Evolutionary conservation across 2,797 vertebrate species (phyloP).

Genomic region (Peromyscus nudipes): DNA sequence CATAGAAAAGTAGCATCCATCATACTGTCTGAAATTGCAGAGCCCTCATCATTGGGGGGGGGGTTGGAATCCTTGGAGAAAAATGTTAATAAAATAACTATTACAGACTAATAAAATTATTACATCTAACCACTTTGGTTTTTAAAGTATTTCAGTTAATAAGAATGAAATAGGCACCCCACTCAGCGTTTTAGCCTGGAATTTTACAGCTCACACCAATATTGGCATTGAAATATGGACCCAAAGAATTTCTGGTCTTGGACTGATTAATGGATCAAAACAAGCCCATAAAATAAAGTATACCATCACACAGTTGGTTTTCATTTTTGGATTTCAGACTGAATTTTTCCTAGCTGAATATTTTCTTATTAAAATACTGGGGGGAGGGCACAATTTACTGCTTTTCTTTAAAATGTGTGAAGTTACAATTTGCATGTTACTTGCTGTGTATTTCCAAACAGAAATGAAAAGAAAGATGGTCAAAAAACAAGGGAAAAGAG

Average conservation of each 20-base stretch:
- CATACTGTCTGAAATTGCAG: conserved; percentile 96
- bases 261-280: conserved; percentile 81
- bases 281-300: conserved; percentile 81
- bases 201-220: conserved; percentile 73
- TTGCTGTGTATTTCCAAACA: not conserved
- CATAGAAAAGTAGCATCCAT: conserved; percentile 99
- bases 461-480: conserved; percentile 4
- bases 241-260: conserved; percentile 76
- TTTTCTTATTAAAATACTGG: conserved; percentile 80
- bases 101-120: conserved; percentile 88
- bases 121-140: conserved; percentile 86
- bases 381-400: conserved; percentile 9
- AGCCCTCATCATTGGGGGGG: conserved; percentile 95
- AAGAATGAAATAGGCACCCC: conserved; percentile 84
- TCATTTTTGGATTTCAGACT: conserved; percentile 72
- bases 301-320: conserved; percentile 15
- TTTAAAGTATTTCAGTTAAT: conserved; percentile 85
- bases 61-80: conserved; percentile 93
- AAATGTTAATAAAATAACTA: conserved; percentile 92
- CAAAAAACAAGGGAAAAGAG: not conserved
- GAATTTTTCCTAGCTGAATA: conserved; percentile 74
- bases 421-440: conserved; percentile 4
- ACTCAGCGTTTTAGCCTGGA: conserved; percentile 81
- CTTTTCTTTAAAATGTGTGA: conserved; percentile 55
- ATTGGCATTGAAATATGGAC: conserved; percentile 85